Evolutionary conservation across 2,888 invertebrate genomes (phyloP).

Genomic region (Sphinx pinastri): DNA sequence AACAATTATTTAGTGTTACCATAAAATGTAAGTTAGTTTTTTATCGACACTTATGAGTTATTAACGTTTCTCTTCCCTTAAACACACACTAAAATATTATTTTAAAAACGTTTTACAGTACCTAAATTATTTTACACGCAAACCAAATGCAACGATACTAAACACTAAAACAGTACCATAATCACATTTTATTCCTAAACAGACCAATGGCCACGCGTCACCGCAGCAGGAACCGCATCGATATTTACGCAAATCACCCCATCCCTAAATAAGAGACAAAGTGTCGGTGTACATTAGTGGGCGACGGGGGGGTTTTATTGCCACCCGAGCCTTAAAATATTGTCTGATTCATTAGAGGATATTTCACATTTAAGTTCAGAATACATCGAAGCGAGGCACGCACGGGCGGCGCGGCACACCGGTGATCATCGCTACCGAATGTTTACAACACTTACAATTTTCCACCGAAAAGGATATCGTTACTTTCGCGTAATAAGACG

Average conservation of each 20-base stretch:
- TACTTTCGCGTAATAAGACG: conserved; percentile 83
- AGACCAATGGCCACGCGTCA: not conserved
- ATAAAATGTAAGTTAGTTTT: too few species aligned
- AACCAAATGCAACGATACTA: too few species aligned
- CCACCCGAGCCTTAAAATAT: conserved; percentile 82
- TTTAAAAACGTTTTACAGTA: too few species aligned
- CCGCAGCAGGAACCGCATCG: conserved; percentile 65
- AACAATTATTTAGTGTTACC: too few species aligned
- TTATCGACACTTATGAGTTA: too few species aligned
- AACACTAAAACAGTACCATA: too few species aligned
- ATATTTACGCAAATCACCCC: conserved; percentile 74
- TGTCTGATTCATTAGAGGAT: conserved; percentile 84
- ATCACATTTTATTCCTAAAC: not conserved
- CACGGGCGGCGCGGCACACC: conserved; percentile 63
- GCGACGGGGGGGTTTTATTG: conserved; percentile 78
- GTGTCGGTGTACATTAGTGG: conserved; percentile 80
- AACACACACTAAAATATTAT: too few species aligned
- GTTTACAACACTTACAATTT: conserved; percentile 79
- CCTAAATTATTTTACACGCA: too few species aligned
- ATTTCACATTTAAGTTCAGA: conserved; percentile 82
- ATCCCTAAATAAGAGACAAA: conserved; percentile 75
- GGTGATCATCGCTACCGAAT: conserved; percentile 53
- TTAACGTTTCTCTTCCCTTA: too few species aligned
- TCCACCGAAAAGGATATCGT: conserved; percentile 78
- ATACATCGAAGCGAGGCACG: conserved; percentile 57